Evolutionary conservation across 2,888 invertebrate genomes (phyloP), one percentile per base, ranked within the genome.

Genomic region (Iphiclides podalirius): DNA sequence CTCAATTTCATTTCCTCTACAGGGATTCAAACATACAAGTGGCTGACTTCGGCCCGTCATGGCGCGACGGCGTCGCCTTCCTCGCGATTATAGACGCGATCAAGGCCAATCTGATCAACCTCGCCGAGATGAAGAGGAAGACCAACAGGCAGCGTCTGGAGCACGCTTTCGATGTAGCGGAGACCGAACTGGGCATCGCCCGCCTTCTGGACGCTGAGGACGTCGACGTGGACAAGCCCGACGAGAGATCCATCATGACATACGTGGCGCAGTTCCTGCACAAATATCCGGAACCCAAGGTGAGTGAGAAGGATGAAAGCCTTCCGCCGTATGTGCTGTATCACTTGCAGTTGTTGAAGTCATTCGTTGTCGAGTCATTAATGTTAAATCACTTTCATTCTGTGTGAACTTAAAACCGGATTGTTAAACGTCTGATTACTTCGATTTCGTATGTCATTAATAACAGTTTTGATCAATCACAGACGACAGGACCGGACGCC

Each of bases 181-280:
- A 98, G 86, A 91, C 89, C 47, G 95, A 97, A 71, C 89, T 98
- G 31, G 98, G 98, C 40, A 98, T 98, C 66, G 95, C 97, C 14
- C 92, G 95, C 64, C 90, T 98, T 8, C 86, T 98, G 46, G 98
- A 98, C 76, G 96, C 98, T 2, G 98, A 98, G 86, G 98, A 98
- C 81, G 97, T 98, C 42, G 98, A 98, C 78, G 97, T 98, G 16
- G 94, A 95, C 17, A 96, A 96, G 75, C 98, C 98, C 2, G 98
- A 98, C 79, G 98, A 98, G 79, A 95, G 96, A 83, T 98, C 97
- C 55, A 96, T 98, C 66, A 98, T 98, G 98, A 98, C 98, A 20
- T 98, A 98, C 79, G 98, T 98, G 55, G 98, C 98, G 33, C 98
- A 98, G 89, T 98, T 98, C 86, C 90, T 98, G 72, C 97, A 98